Evolutionary conservation across 1,140 invertebrate species (phyloP).

Genomic region (Zeugodacus cucurbitae): DNA sequence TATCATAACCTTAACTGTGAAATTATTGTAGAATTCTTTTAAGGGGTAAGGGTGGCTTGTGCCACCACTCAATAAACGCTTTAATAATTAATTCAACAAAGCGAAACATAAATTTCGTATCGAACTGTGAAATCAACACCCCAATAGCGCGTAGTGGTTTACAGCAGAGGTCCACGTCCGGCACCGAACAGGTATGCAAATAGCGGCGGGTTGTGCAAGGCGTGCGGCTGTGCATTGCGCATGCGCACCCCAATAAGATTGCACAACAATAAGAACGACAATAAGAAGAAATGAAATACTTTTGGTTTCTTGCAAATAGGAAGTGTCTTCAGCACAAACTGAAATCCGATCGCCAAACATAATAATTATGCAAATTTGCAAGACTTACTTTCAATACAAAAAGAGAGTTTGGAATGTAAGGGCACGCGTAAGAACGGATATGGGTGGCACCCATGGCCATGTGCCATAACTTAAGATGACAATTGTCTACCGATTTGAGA

Average conservation of each 20-base stretch:
- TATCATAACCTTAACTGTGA: too few species aligned
- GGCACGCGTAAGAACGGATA: slow-evolving; percentile 38
- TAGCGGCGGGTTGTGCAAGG: neutral
- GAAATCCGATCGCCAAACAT: neutral
- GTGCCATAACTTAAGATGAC: neutral
- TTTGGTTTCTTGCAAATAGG: neutral
- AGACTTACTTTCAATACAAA: neutral
- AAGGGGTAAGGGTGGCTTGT: neutral
- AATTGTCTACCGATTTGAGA: neutral
- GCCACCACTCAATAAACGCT: neutral
- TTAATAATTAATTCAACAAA: neutral
- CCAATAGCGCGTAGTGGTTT: neutral
- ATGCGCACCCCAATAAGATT: slow-evolving; percentile 14
- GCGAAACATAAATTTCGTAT: neutral
- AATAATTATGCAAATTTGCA: slow-evolving; percentile 27
- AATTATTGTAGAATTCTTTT: neutral
- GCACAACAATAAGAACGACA: neutral
- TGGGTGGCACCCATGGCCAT: slow-evolving; percentile 8
- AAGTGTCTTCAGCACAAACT: neutral
- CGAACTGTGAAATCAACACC: slow-evolving; percentile 27
- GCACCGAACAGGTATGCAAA: slow-evolving; percentile 19
- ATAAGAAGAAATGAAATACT: neutral
- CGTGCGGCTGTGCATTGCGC: neutral
- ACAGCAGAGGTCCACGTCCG: neutral
- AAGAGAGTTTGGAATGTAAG: slow-evolving; percentile 8